Evolutionary conservation across 2,113 vertebrate species (phyloP), one percentile per base, ranked within the genome.

Genomic region (Gorsachius goisagi): DNA sequence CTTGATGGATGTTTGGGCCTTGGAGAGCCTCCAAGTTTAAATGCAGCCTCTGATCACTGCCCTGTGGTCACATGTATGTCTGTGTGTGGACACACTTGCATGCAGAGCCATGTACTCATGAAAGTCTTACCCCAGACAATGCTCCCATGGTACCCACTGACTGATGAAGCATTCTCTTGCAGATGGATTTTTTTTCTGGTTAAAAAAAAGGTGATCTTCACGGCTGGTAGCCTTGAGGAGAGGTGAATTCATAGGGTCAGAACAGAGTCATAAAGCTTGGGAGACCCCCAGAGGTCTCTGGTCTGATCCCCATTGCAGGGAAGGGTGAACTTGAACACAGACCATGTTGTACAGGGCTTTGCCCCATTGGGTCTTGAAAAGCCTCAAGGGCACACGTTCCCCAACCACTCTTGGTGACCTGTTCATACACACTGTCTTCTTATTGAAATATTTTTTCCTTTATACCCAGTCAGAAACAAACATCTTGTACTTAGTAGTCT

Each of bases 321-420:
- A 78, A 88, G 5, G 9, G 15, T 17, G 45, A 88, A 33, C 17
- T 32, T 49, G 30, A 66, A 73, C 12, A 9, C 27, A 49, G 41
- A 63, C 19, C 5, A 5, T 35, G 14, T n/a, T 22, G 6, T 35
- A 53, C 14, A 66, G 45, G 35, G 6, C 27, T 52, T 90, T 88
- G 23, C 9, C 20, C 23, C 47, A 7, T 0, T 37, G 28, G 4
- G 10, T 53, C 39, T 69, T 3, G 2, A 60, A 73, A 79, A 15
- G 13, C 26, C 17, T 83, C 19, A 58, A 45, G 59, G 50, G n/a
- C 52, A 56, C 12, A 7, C 0, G 0, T 64, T 79, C 18, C 8
- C 15, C 28, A 79, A 2, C 13, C 7, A 64, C 55, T 78, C 27
- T 49, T 47, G 19, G 22, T 45, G 15, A 58, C 21, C 14, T 63